phyloP scores from a whole-genome alignment of 2,797 vertebrate genomes.

The Syngnathus rostellatus region DNA sequence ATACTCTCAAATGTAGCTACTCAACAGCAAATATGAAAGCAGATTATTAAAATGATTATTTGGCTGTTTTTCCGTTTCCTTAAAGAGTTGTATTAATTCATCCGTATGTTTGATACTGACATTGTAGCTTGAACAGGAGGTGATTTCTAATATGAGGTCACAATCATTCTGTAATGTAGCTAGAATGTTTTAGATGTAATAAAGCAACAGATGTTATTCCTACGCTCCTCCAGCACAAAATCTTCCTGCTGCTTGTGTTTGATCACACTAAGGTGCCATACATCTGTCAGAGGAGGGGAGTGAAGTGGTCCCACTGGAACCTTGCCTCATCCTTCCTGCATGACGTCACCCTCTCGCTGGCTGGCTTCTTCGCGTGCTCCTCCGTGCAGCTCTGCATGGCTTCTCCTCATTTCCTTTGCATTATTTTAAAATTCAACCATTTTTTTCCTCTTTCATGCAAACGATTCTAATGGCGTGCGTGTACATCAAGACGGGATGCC shows the following conservation, averaged over 20 bases:
- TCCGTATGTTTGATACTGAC: background rate
- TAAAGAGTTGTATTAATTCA: background rate
- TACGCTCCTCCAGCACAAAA: conserved; percentile 41
- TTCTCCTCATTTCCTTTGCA: background rate
- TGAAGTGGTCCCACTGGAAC: conserved; percentile 43
- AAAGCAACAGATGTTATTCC: conserved; percentile 26
- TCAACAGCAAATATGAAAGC: no score
- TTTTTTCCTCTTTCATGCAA: background rate
- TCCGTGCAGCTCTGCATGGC: background rate
- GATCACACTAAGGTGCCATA: conserved; percentile 50
- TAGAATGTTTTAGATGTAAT: background rate
- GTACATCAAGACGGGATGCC: background rate
- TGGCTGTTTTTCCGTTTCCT: no score
- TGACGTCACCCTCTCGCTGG: conserved; percentile 42
- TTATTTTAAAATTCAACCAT: background rate
- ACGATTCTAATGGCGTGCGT: background rate
- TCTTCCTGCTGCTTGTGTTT: conserved; percentile 51
- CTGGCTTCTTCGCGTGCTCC: conserved; percentile 8
- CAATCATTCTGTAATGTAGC: no score
- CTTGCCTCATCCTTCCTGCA: conserved; percentile 35
- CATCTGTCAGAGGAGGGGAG: conserved; percentile 49
- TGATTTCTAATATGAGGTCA: background rate
- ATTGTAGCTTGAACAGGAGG: background rate
- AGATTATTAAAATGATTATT: no score
- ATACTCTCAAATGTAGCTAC: no score